Base-by-base conservation (phyloP, 2,113 vertebrate genomes). In the Misgurnus mizolepis region DNA sequence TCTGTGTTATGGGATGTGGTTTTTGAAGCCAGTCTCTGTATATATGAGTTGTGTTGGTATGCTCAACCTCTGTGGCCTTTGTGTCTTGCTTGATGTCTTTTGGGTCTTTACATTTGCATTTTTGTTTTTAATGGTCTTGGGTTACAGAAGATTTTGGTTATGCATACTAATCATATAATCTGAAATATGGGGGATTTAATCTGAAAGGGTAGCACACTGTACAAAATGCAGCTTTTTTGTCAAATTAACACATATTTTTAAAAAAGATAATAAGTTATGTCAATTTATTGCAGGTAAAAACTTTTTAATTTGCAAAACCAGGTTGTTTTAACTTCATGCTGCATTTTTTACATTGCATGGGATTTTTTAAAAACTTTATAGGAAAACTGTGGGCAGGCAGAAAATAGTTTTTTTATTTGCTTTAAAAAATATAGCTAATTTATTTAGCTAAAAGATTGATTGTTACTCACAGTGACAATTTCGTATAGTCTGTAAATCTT, bases 11-110 rank as follows among this genome's bases (percentile, higher is more conserved):
- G 84, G 65, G 53, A 64, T 11, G 83, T 69, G 62, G 62, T 40
- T 83, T 70, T 80, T 83, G 4, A 4, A 55, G 76, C 75, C 80
- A 84, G 27, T 82, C 79, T 40, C 53, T 83, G 62, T 85, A 87
- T 80, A 61, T 65, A 85, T 86, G 45, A 86, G 72, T 81, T 56
- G 67, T 47, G 39, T 67, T 85, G 82, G n/a, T 87, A 86, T 88
- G 87, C 86, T 82, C 82, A 55, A 89, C 86, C 86, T 87, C 84
- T 87, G 89, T 88, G 88, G 84, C 86, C 85, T 90, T 90, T 90
- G 61, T 82, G 40, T 80, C 49, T 69, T 74, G 47, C 68, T 87
- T 49, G 56, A 74, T 79, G 78, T 72, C 64, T 82, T 72, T 60
- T 82, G 76, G 75, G n/a, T 69, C 18, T 76, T 10, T 60, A 2